A percentile compares a stretch with the other conserved stretches of the same genome.
Evolutionary conservation across 2,797 vertebrate species (phyloP).

Genomic region (Paedocypris micromegethes): DNA sequence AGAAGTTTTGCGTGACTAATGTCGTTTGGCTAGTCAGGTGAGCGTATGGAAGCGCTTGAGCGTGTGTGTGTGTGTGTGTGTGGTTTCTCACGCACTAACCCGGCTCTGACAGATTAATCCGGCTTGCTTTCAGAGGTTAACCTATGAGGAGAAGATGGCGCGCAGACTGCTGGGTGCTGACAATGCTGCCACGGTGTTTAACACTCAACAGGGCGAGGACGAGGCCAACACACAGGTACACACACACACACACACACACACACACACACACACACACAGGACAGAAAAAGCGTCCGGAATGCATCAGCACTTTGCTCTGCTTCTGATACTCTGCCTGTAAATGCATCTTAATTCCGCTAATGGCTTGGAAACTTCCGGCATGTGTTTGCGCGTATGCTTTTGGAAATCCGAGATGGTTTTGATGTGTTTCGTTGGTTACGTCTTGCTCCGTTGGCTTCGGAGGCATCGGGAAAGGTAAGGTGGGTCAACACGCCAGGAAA

Average conservation of each 20-base stretch:
- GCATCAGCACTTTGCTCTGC: slow-evolving; percentile 20
- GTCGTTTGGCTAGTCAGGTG: slow-evolving; percentile 5
- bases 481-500: not conserved
- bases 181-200: slow-evolving; percentile 89
- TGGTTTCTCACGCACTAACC: slow-evolving; percentile 66
- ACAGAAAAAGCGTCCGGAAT: not conserved
- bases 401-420: not conserved
- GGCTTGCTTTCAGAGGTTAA: slow-evolving; percentile 82
- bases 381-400: slow-evolving; percentile 28
- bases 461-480: slow-evolving; percentile 30
- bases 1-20: slow-evolving; percentile 28
- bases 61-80: slow-evolving; percentile 46
- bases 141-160: slow-evolving; percentile 98
- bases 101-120: slow-evolving; percentile 50
- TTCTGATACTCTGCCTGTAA: slow-evolving; percentile 4
- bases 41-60: slow-evolving; percentile 11
- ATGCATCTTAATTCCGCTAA: slow-evolving; percentile 14
- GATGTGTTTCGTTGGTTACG: not conserved
- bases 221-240: slow-evolving; percentile 59
- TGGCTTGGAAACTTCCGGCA: slow-evolving; percentile 2
- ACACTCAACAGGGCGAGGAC: slow-evolving; percentile 84
- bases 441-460: too few relatives aligned
- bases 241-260: slow-evolving; percentile 19
- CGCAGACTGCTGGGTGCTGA: slow-evolving; percentile 91
- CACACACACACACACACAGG: not conserved